These are phyloP conservation scores for Anolis sagrei DNA, from an alignment of 2,113 vertebrate species.

Conservation along the genomic window DNA sequence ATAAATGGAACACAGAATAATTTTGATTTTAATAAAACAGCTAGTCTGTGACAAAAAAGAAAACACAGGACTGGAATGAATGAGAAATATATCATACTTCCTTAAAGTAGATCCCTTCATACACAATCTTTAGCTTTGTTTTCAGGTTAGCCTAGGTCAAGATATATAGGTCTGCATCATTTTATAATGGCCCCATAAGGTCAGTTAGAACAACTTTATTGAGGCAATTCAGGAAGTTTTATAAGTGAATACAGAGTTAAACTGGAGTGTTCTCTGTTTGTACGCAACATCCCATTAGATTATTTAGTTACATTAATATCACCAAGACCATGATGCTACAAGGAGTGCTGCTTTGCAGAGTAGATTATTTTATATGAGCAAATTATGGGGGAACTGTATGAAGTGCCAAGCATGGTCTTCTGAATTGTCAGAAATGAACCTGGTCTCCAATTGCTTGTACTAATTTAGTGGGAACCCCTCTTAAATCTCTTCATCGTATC, in stretches of 20 bases:
- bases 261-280: not conserved
- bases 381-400: not conserved
- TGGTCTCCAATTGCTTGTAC: not conserved
- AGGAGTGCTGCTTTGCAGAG: too few relatives aligned
- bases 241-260: not conserved
- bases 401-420: not conserved
- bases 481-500: too few relatives aligned
- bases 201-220: not conserved
- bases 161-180: not conserved
- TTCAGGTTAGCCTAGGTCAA: not conserved
- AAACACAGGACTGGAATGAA: not conserved
- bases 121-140: not conserved
- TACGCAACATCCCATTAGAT: not conserved
- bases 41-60: not conserved
- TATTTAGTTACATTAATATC: not conserved
- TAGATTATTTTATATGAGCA: too few relatives aligned
- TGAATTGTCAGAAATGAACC: not conserved
- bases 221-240: not conserved
- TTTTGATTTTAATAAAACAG: not conserved
- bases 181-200: not conserved
- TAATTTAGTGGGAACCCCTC: too few relatives aligned
- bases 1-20: not conserved
- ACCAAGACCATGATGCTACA: too few relatives aligned
- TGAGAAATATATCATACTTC: not conserved
- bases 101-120: not conserved